Base-by-base conservation (phyloP, 1,140 invertebrate species). In the Drepana arcuata region DNA sequence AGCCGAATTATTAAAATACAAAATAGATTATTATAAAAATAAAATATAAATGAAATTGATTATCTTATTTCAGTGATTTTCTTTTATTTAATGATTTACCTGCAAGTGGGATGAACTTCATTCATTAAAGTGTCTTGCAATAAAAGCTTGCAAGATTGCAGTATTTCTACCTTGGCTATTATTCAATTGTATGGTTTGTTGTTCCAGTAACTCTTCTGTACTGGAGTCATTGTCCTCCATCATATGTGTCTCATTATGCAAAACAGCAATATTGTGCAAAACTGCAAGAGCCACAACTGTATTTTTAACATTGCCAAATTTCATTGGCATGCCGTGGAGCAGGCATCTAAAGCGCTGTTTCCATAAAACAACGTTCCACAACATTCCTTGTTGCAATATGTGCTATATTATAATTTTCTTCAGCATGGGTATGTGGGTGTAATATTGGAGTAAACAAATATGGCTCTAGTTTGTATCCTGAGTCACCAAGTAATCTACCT, bases 271-370 rank as follows among this genome's bases (percentile, higher is more conserved):
- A 14, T 48, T 34, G 11, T 48, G 45, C 15, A 40, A 9, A 9
- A 46, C 24, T 21, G 37, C 35, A 3, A 41, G 9, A 12, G 34
- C 30, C 11, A 38, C 34, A 38, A 41, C 33, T 21, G 32, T 34
- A 7, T 16, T 7, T 13, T 21, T 34, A 21, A 24, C 10, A 23
- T 21, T 34, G 11, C 13, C n/a, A 21, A 34, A 14, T 14, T 34
- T 24, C 0, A 18, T 10, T 35, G 18, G 16, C 16, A 38, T 34
- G 12, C 33, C 33, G 15, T 40, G 27, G 5, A 39, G 16, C 11
- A 48, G 24, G 16, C 46, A 42, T 7, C 18, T 21, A 24, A 34
- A 34, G 12, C 32, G 12, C 2, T 34, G 14, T 34, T 34, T 34
- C 9, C 32, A 34, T 12, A 34, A 34, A 34, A 24, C 21, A 35